These are phyloP conservation scores for Drosophila neocordata DNA, from an alignment of 1,140 invertebrate genomes.

Conservation along the genomic window DNA sequence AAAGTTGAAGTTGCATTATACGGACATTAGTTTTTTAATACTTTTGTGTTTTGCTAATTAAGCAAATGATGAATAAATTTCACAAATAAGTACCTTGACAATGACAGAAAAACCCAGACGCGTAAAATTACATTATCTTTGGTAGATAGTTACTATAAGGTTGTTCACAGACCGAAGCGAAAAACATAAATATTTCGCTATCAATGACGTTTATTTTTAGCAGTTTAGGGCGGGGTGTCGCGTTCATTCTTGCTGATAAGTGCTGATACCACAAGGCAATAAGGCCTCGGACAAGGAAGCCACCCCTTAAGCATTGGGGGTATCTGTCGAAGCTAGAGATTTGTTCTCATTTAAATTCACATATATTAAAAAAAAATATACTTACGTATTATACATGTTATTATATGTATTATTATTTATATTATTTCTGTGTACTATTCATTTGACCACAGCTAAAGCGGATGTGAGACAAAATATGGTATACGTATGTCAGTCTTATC, in stretches of 20 bases:
- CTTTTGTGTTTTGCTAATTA: background rate
- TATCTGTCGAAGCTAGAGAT: background rate
- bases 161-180: background rate
- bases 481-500: background rate
- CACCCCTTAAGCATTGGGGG: background rate
- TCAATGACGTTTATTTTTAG: conserved; percentile 6
- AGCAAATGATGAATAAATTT: background rate
- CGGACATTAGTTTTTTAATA: too few relatives aligned
- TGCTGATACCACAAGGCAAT: background rate
- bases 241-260: background rate
- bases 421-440: background rate
- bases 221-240: background rate
- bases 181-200: background rate
- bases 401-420: background rate
- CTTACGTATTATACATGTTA: background rate
- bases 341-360: conserved; percentile 4
- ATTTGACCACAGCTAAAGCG: background rate
- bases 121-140: background rate
- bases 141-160: background rate
- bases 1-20: too few relatives aligned
- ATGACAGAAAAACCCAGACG: background rate
- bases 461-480: background rate
- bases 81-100: background rate
- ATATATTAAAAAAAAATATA: background rate
- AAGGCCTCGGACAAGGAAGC: background rate